A percentile compares a stretch with the other conserved stretches of the same genome.
Conservation (phyloP, 2,888 invertebrate genomes). For the Euspilapteryx auroguttella region DNA sequence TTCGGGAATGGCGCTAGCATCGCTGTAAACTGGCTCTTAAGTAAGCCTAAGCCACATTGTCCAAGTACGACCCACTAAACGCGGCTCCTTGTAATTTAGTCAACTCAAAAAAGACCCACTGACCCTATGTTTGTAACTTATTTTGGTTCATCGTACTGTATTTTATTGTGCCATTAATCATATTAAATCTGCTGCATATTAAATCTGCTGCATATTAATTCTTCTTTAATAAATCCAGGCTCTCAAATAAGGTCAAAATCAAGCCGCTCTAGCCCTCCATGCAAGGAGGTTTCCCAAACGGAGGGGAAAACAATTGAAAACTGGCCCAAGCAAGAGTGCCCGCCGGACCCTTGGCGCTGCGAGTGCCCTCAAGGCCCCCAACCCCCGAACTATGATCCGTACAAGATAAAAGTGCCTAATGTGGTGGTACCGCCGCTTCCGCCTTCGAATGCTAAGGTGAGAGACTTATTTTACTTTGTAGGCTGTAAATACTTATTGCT, state of each 20-base stretch:
- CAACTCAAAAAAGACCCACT: too few species aligned
- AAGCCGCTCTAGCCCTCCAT: conserved; percentile 13
- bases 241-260: not conserved
- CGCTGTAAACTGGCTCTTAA: too few species aligned
- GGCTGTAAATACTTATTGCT: not conserved
- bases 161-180: too few species aligned
- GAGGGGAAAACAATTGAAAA: conserved; percentile 24
- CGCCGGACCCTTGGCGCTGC: conserved; percentile 23
- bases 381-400: conserved; percentile 40
- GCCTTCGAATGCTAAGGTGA: conserved; percentile 37
- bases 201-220: not conserved
- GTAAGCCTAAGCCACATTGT: too few species aligned
- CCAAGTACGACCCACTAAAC: too few species aligned
- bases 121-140: too few species aligned
- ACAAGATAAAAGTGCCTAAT: conserved; percentile 40
- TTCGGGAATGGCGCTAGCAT: too few species aligned
- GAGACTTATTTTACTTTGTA: not conserved
- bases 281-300: conserved; percentile 24
- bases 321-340: conserved; percentile 26
- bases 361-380: conserved; percentile 28
- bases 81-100: too few species aligned
- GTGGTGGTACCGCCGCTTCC: conserved; percentile 37
- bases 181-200: too few species aligned
- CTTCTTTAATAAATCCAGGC: not conserved
- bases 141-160: too few species aligned